phyloP scores from a whole-genome alignment of 2,113 vertebrate species.

The Vanacampus margaritifer region DNA sequence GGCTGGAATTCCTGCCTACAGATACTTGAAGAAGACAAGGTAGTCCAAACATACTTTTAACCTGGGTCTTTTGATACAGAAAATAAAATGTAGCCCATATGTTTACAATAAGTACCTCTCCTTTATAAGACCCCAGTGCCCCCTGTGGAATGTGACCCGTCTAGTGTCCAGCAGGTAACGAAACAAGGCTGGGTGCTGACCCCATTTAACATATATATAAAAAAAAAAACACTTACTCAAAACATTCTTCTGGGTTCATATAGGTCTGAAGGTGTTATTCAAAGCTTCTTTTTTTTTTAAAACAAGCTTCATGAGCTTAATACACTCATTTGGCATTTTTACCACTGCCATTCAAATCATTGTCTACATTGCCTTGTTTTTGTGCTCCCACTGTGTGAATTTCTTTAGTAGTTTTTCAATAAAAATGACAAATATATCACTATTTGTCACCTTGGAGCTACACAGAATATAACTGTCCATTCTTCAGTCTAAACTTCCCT shows the following conservation, averaged over 20 bases:
- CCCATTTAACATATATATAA: slow-evolving; percentile 14
- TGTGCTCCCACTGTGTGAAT: neutral
- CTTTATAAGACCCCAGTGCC: slow-evolving; percentile 39
- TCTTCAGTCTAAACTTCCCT: neutral
- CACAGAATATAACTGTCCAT: neutral
- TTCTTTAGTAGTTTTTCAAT: neutral
- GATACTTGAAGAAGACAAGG: slow-evolving; percentile 7
- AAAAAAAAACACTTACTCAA: slow-evolving; percentile 44
- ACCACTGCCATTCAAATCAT: slow-evolving; percentile 56
- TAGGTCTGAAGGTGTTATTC: slow-evolving; percentile 36
- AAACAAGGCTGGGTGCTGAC: slow-evolving; percentile 48
- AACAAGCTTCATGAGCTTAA: slow-evolving; percentile 45
- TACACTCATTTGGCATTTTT: slow-evolving; percentile 46
- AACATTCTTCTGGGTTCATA: slow-evolving; percentile 39
- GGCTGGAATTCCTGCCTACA: slow-evolving; percentile 1
- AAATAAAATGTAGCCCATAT: slow-evolving; percentile 30
- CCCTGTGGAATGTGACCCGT: slow-evolving; percentile 71
- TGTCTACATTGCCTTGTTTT: neutral
- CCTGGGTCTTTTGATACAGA: slow-evolving; percentile 2
- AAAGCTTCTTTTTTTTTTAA: slow-evolving; percentile 50
- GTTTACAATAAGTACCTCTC: slow-evolving; percentile 60
- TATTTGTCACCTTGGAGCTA: neutral
- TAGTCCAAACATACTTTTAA: slow-evolving; percentile 15
- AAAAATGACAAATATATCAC: neutral
- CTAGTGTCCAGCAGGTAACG: slow-evolving; percentile 43